phyloP scores from a whole-genome alignment of 2,888 invertebrate genomes.

The Coelogynopora nodosa region DNA sequence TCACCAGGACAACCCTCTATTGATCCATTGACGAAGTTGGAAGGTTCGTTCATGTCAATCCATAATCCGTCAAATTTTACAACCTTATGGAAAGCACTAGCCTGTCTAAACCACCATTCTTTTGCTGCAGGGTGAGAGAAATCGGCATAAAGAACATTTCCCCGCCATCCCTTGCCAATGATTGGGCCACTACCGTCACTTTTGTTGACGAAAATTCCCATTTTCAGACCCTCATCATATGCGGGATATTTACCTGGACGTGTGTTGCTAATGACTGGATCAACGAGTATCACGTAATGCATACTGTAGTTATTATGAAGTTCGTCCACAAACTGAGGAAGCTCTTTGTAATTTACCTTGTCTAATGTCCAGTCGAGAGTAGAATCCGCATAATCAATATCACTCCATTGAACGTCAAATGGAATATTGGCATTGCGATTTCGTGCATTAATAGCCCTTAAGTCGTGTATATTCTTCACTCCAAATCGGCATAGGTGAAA shows the following conservation, averaged over 20 bases:
- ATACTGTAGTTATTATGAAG: constrained; percentile 48
- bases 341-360: constrained; percentile 50
- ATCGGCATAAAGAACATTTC: constrained; percentile 54
- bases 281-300: constrained; percentile 41
- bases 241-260: constrained; percentile 51
- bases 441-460: constrained; percentile 54
- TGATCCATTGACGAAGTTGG: constrained; percentile 58
- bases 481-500: constrained; percentile 76
- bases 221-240: constrained; percentile 52
- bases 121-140: constrained; percentile 54
- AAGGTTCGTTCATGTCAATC: constrained; percentile 62
- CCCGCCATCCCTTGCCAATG: constrained; percentile 56
- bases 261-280: constrained; percentile 34
- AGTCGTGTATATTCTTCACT: constrained; percentile 54
- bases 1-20: constrained; percentile 53
- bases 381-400: constrained; percentile 57
- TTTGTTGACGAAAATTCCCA: constrained; percentile 64
- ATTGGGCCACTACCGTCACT: constrained; percentile 60
- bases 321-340: constrained; percentile 52
- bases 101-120: constrained; percentile 53
- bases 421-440: constrained; percentile 56
- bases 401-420: constrained; percentile 57
- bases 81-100: constrained; percentile 50
- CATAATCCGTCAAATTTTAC: constrained; percentile 56
- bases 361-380: constrained; percentile 55